Evolutionary conservation across 1,140 invertebrate genomes (phyloP), one percentile per base, ranked within the genome.

Genomic region (Mactra quadrangularis): DNA sequence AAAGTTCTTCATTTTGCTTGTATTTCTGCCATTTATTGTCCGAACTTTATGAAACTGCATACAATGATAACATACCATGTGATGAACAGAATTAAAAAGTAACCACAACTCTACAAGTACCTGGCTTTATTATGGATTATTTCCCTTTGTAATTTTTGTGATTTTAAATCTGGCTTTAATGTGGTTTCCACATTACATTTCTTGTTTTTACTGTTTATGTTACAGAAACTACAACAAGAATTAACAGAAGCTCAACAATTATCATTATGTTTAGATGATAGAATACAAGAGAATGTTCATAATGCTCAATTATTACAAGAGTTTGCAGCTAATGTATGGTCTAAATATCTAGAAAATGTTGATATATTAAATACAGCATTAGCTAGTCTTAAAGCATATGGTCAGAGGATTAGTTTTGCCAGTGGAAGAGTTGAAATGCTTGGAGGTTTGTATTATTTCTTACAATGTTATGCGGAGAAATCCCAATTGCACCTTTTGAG

Each of bases 381-480:
- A 50, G 66, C 75, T 13, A 86, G 83, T 31, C 81, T 90, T 33
- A 87, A 89, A 59, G 72, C 86, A 7, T 87, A 89, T 50, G 86
- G 87, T 13, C 88, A 90, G 76, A 87, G 89, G 57, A 86, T 90
- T 45, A 90, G 85, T 53, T 90, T 90, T 85, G 89, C 89, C 47
- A 89, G 87, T 82, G 82, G 88, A 22, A 38, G 89, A 29, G 72
- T 90, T 38, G 87, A 89, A 62, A 86, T 90, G 83, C 60, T 90
- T 62, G 87, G 89, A 89, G 89, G 89, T 90, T 59, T 17, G 25
- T 71, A 38, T 29, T 11, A 3, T 15, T 64, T 38, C n/a, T n/a
- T n/a, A n/a, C n/a, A n/a, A n/a, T n/a, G n/a, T n/a, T n/a, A n/a
- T n/a, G n/a, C n/a, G n/a, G n/a, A n/a, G n/a, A n/a, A n/a, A n/a